Percentiles rank a stretch among this genome's conserved stretches.
These are phyloP conservation scores for Cheilosia pagana DNA, from an alignment of 2,888 invertebrate genomes.

Conservation along the genomic window DNA sequence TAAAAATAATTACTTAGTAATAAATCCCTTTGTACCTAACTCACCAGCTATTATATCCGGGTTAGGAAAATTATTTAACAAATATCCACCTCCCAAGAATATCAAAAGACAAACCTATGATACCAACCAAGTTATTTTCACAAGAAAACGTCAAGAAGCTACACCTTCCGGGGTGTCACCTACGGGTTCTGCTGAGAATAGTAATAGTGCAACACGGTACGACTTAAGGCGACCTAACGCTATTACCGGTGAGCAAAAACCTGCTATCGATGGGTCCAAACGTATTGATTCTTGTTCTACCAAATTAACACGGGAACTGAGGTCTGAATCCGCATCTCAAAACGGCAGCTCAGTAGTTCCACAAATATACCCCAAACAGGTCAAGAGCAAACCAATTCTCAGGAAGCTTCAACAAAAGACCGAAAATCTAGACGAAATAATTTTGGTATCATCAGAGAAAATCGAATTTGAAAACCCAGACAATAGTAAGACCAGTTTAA, in stretches of 20 bases:
- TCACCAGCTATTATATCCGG: not conserved
- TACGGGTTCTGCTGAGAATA: too few species aligned
- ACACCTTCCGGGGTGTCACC: not conserved
- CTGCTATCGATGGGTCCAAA: not conserved
- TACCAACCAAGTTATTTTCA: not conserved
- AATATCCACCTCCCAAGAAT: not conserved
- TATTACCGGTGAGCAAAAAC: not conserved
- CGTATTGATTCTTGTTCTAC: not conserved
- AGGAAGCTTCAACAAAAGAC: not conserved
- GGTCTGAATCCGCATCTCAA: not conserved
- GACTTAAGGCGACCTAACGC: not conserved
- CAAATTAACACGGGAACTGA: not conserved
- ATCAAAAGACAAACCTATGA: not conserved
- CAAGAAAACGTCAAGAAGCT: not conserved
- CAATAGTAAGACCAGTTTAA: not conserved
- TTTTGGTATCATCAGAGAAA: not conserved
- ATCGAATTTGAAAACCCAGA: not conserved
- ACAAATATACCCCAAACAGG: not conserved
- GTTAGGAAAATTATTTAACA: not conserved
- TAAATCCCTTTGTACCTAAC: not conserved
- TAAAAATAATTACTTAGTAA: not conserved
- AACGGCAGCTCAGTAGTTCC: not conserved
- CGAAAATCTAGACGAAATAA: not conserved
- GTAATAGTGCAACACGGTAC: too few species aligned
- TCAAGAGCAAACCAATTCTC: not conserved